Base-by-base conservation (phyloP, 2,113 vertebrate species). In the Riparia riparia region DNA sequence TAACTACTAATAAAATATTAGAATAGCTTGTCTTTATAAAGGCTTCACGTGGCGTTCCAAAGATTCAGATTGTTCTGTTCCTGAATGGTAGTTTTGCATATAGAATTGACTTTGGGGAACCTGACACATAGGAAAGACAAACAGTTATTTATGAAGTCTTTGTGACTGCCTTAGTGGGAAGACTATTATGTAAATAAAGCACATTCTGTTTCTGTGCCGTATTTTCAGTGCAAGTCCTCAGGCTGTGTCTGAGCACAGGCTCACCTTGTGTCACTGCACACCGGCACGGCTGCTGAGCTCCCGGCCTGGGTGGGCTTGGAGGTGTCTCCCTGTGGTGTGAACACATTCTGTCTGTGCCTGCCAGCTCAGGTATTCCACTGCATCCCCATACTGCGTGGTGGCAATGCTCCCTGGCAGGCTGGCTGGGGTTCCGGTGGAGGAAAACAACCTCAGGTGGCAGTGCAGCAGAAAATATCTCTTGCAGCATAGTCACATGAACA, bases 1-100 rank as follows among this genome's bases (percentile, higher is more conserved):
- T 74, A 86, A 64, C 53, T 79, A 34, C 42, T 65, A 80, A 70
- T 61, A 86, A 94, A 94, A 89, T 85, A 29, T 63, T 63, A 80
- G 49, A 74, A 37, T 26, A 94, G 57, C 51, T 95, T 95, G 64
- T 77, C 51, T 93, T 88, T 95, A 77, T 64, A 71, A 80, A 54
- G 45, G 44, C 41, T 92, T 79, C 28, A 6, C 14, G 63, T 63
- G 31, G 25, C 32, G 54, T 76, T 68, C 44, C 42, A 41, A 73
- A 80, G 64, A 32, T 71, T 70, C 53, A 61, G 42, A 83, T 89
- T 66, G 32, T 79, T 86, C 41, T 69, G 31, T 83, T 90, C 70
- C 56, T 56, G 39, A 93, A 49, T 65, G 25, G 60, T 70, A 89
- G 2, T 78, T 82, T 88, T 87, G 37, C 58, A 54, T 72, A 60